A percentile compares a stretch with the other conserved stretches of the same genome.
Evolutionary conservation across 1,140 invertebrate genomes (phyloP).

Genomic region (Rhagoletis pomonella): DNA sequence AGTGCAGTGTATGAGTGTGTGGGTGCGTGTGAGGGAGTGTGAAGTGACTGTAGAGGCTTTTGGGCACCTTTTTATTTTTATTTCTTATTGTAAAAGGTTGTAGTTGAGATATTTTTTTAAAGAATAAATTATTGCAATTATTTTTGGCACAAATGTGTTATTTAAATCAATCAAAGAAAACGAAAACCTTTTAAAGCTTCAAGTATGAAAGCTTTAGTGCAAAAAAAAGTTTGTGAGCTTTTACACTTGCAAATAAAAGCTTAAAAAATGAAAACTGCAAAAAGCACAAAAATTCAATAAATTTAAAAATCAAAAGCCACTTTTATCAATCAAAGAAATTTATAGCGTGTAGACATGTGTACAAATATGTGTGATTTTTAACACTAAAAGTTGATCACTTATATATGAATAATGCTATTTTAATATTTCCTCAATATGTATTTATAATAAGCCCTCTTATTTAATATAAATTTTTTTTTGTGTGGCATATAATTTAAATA

Average conservation of each 20-base stretch:
- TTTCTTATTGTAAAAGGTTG: background rate
- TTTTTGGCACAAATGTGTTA: background rate
- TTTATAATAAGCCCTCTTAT: conserved; percentile 23
- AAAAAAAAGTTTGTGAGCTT: background rate
- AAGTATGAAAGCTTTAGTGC: background rate
- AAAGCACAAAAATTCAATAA: background rate
- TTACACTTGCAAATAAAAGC: background rate
- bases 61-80: no score
- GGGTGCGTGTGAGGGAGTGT: background rate
- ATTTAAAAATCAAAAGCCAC: background rate
- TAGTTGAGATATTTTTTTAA: background rate
- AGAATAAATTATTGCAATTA: no score
- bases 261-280: background rate
- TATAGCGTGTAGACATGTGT: background rate
- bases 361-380: background rate
- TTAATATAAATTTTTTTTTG: conserved; percentile 36
- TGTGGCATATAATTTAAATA: conserved; percentile 24
- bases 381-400: background rate
- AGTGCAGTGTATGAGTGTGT: background rate
- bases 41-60: background rate
- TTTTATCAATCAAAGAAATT: background rate
- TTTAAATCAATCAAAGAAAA: background rate
- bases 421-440: background rate
- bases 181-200: background rate
- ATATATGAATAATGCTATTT: background rate